Percentiles rank a stretch among this genome's conserved stretches.
Conservation (phyloP, 2,113 vertebrate genomes). For the Trogon surrucura region DNA sequence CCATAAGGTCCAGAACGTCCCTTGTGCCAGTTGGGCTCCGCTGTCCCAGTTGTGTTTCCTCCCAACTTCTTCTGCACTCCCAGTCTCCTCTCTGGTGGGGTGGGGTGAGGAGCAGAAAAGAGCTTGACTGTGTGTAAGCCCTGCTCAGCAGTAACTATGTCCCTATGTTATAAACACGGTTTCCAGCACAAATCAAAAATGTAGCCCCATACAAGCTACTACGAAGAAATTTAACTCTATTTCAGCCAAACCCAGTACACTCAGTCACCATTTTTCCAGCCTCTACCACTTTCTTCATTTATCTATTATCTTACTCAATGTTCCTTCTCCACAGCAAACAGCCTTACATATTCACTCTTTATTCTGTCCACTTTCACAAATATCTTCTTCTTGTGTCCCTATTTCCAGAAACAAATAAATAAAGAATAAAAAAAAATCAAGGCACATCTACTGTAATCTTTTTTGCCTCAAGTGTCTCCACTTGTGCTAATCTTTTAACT, state of each 20-base stretch:
- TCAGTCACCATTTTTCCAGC: not conserved
- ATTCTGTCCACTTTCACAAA: not conserved
- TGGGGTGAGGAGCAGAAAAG: not conserved
- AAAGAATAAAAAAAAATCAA: not conserved
- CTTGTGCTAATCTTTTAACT: not conserved
- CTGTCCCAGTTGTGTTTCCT: not conserved
- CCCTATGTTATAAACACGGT: not conserved
- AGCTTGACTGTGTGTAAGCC: not conserved
- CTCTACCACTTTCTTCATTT: not conserved
- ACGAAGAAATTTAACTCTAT: not conserved
- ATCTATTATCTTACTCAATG: not conserved
- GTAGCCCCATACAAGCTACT: not conserved
- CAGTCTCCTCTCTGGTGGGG: fast-evolving
- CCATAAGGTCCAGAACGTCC: no score
- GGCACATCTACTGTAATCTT: not conserved
- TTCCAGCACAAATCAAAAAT: not conserved
- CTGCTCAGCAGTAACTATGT: not conserved
- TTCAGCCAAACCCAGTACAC: not conserved
- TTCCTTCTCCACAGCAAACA: not conserved
- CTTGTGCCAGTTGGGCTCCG: not conserved
- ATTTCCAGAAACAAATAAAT: not conserved
- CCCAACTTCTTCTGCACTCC: not conserved
- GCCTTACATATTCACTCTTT: not conserved
- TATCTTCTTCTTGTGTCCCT: not conserved
- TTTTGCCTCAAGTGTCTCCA: not conserved